phyloP scores from a whole-genome alignment of 1,140 invertebrate genomes.

The Hirudo medicinalis region DNA sequence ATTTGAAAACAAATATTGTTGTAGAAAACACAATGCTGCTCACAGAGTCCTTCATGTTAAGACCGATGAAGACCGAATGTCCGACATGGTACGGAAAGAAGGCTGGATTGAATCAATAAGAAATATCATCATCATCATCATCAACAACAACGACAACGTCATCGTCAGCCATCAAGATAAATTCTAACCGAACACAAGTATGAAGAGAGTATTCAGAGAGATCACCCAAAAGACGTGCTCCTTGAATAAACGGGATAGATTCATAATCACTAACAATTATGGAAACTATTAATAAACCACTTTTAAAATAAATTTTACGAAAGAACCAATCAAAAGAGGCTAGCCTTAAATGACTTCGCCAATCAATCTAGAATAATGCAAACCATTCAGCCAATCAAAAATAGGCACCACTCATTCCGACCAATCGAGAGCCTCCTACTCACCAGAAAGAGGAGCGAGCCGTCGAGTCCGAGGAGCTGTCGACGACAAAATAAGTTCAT shows the following conservation, averaged over 20 bases:
- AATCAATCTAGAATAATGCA: constrained; percentile 13
- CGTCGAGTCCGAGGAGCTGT: constrained; percentile 81
- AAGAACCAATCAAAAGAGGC: not conserved
- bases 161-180: too few species aligned
- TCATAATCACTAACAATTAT: constrained; percentile 4
- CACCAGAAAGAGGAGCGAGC: constrained; percentile 78
- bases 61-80: constrained; percentile 59
- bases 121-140: constrained; percentile 10
- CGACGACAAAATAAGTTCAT: constrained; percentile 20
- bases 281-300: not conserved
- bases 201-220: constrained; percentile 88
- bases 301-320: not conserved
- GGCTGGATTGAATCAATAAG: constrained; percentile 43
- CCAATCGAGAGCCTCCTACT: constrained; percentile 17
- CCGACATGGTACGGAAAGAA: constrained; percentile 94
- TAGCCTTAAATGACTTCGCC: not conserved
- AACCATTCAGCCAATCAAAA: constrained; percentile 9
- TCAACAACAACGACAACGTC: not conserved
- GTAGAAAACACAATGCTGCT: constrained; percentile 24
- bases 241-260: constrained; percentile 30
- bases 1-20: not conserved
- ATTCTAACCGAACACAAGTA: constrained; percentile 54
- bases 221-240: constrained; percentile 99
- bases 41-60: constrained; percentile 58
- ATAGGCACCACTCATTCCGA: constrained; percentile 12